Evolutionary conservation across 2,888 invertebrate genomes (phyloP), one percentile per base, ranked within the genome.

Genomic region (Drosophila colorata): DNA sequence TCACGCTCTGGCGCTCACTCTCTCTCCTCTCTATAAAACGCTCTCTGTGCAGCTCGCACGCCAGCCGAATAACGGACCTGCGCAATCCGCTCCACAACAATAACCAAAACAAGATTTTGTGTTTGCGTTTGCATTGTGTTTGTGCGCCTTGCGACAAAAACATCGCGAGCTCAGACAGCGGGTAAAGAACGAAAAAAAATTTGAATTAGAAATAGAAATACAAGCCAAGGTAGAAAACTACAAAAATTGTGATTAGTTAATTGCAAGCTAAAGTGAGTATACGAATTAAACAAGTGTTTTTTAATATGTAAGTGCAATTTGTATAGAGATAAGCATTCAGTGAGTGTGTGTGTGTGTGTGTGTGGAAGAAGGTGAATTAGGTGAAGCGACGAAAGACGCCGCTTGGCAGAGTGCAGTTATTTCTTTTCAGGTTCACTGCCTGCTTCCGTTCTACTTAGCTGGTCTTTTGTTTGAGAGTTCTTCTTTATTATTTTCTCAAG

Each of bases 341-440:
- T 16, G 25, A n/a, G 5, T 37, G 1, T 35, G 23, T 55, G 8
- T 41, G n/a, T 47, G 35, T 38, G 14, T 23, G 31, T 57, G 28
- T 56, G 25, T 25, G 35, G 57, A 40, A 40, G 47, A 57, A 23
- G 31, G 33, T 33, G 11, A 68, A 59, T 40, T 58, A 35, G 73
- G 56, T 71, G 23, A 64, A 52, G 37, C 35, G 37, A 33, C 33
- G 35, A 31, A 25, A 14, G 48, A 53, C 20, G 59, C 44, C 9
- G 48, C 57, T 37, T 25, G 44, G 41, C 11, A 60, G 77, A 69
- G 80, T 77, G 80, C 70, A 83, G 87, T 71, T 76, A 82, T 72
- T 74, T 80, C 57, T 55, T 78, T 87, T 87, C 87, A 80, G 87
- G 84, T 87, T 83, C 81, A 82, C 67, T 83, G 78, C 85, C 73